Base-by-base conservation (phyloP, 2,888 invertebrate species). In the Cerastoderma edule region DNA sequence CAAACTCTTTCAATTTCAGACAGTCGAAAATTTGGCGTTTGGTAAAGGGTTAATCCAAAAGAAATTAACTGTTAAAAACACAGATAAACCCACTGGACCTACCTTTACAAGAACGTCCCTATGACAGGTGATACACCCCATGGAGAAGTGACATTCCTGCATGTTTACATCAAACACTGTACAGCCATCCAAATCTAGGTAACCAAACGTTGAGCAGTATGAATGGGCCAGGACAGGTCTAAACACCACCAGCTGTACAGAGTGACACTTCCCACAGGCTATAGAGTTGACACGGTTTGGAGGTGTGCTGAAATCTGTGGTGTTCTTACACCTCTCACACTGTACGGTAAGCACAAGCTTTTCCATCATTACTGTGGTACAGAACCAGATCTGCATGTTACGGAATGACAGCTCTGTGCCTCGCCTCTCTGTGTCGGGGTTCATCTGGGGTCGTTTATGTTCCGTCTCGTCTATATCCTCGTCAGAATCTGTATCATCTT, bases 81-180 rank as follows among this genome's bases (percentile, higher is more conserved):
- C n/a, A n/a, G n/a, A n/a, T n/a, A n/a, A n/a, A n/a, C n/a, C n/a
- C n/a, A n/a, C n/a, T n/a, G n/a, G 0, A 63, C 65, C 32, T 63
- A 93, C 93, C 88, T 90, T 83, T 2, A 91, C 75, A 32, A 85
- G 86, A 28, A 86, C 88, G 67, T 91, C 89, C 75, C 91, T 91
- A 70, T 84, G 85, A 79, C 93, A 93, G 56, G 81, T 85, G n/a
- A 93, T 79, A 76, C 93, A 93, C 27, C 88, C 87, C 19, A 92
- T 80, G 10, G 86, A 80, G 63, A 91, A 88, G 13, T 83, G 75
- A 71, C 90, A 91, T 68, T 92, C 91, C 65, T 89, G 88, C 32
- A 93, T 86, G 63, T 92, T 84, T 1, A 93, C 74, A 77, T 93
- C 93, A 83, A 91, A 88, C 0, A 91, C 89, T 27, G 76, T 70